Conservation (phyloP, 2,888 invertebrate species). For the Hylaea fasciaria region DNA sequence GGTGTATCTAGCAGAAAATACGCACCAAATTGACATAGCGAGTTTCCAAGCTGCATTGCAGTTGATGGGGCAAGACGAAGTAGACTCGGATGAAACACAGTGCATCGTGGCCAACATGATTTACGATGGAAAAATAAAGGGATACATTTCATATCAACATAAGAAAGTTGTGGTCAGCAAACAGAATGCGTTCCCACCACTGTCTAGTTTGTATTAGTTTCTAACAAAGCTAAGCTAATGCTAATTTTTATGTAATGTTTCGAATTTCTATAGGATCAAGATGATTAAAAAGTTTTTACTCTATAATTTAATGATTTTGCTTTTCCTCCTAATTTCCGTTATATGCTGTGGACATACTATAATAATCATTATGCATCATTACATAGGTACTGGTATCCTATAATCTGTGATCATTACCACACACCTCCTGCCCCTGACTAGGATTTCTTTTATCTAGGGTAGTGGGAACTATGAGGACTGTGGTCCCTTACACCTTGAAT, state of each 20-base stretch:
- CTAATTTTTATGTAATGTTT: constrained; percentile 16
- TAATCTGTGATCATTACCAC: too few species aligned
- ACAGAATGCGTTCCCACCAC: constrained; percentile 96
- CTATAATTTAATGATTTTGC: constrained; percentile 1
- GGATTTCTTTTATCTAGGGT: too few species aligned
- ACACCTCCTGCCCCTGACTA: too few species aligned
- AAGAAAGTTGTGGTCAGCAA: constrained; percentile 99
- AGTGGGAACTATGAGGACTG: too few species aligned
- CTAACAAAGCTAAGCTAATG: constrained; percentile 21
- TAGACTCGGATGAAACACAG: constrained; percentile 97
- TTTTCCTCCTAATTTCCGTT: background rate
- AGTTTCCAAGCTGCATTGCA: constrained; percentile 93
- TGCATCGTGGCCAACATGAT: constrained; percentile 99
- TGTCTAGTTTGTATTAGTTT: constrained; percentile 85
- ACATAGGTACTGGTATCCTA: too few species aligned
- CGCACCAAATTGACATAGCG: constrained; percentile 95
- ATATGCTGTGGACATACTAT: background rate
- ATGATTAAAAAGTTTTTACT: constrained; percentile 28
- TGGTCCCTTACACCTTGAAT: too few species aligned
- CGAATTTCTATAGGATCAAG: constrained; percentile 28
- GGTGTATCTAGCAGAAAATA: constrained; percentile 90
- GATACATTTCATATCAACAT: constrained; percentile 98
- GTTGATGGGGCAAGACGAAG: constrained; percentile 92
- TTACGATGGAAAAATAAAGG: constrained; percentile 98
- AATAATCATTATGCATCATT: too few species aligned